phyloP scores from a whole-genome alignment of 2,113 vertebrate species.

The Hyperopisus bebe region DNA sequence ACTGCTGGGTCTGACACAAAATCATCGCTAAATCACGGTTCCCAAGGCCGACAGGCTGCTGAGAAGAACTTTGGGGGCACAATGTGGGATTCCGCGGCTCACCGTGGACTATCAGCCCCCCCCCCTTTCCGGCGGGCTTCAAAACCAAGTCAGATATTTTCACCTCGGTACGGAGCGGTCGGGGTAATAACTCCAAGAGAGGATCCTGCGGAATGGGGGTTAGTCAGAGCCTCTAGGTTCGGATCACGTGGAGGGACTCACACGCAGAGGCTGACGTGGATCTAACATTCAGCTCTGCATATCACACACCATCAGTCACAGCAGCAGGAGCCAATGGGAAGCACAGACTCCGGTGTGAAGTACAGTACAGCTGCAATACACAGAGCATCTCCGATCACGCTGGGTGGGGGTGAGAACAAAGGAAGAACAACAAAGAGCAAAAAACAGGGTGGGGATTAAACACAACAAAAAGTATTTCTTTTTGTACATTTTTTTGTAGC shows the following conservation, averaged over 20 bases:
- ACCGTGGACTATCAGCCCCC: neutral
- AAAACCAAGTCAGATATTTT: neutral
- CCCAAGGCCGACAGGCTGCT: neutral
- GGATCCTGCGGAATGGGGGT: neutral
- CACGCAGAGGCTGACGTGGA: constrained; percentile 9
- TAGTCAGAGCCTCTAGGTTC: constrained; percentile 15
- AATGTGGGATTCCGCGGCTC: neutral
- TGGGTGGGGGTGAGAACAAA: neutral
- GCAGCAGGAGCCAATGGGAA: constrained; percentile 58
- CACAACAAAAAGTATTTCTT: neutral
- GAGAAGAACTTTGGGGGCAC: neutral
- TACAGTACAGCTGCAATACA: constrained; percentile 49
- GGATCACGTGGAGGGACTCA: neutral
- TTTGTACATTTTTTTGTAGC: neutral
- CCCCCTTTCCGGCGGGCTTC: neutral
- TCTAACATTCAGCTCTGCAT: constrained; percentile 47
- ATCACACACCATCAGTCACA: constrained; percentile 56
- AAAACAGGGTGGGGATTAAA: neutral
- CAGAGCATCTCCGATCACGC: constrained; percentile 42
- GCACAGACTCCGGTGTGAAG: constrained; percentile 53
- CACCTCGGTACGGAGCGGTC: neutral
- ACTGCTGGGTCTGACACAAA: neutral
- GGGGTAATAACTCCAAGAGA: neutral
- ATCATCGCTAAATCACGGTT: neutral
- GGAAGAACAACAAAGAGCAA: neutral